Evolutionary conservation across 2,113 vertebrate species (phyloP), one percentile per base, ranked within the genome.

Genomic region (Bombycilla garrulus): DNA sequence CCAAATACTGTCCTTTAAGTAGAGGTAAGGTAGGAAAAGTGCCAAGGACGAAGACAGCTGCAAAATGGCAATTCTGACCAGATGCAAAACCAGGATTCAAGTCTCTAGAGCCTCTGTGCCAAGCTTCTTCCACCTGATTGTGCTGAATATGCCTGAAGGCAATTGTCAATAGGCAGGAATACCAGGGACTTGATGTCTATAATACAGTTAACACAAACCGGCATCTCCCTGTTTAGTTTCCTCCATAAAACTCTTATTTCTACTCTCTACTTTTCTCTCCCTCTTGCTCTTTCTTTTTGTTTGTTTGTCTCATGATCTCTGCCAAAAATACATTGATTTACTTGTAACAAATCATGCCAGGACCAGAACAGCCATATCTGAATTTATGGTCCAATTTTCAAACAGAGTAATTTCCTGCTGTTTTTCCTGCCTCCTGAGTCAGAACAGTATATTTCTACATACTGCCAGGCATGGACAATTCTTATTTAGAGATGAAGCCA

Each of bases 341-440:
- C 73, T 89, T 14, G 10, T 66, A 92, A 85, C 47, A 82, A 71
- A 78, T 92, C 38, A 72, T 62, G 71, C 90, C 90, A 93, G 57
- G 58, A 86, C 95, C 78, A 83, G 71, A 92, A 90, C 65, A 76
- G 48, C 78, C 81, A 78, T 80, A 94, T 88, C 50, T 94, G 93
- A 94, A 96, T 96, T 92, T 97, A 92, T 3, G 5, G 80, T 79
- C 76, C 84, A 80, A 93, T 97, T 96, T 95, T 88, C 77, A 92
- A 89, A 67, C 29, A 81, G 83, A 90, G 54, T 94, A 11, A 96
- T 92, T 97, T 95, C 93, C 95, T 96, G 79, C 76, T 92, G 73
- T 96, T 96, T 96, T 95, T 85, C 45, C 70, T 93, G 84, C 70
- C 85, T 91, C 65, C 69, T 95, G 93, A 95, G 44, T 96, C 92